Evolutionary conservation across 2,888 invertebrate species (phyloP).

Genomic region (Clanis bilineata): DNA sequence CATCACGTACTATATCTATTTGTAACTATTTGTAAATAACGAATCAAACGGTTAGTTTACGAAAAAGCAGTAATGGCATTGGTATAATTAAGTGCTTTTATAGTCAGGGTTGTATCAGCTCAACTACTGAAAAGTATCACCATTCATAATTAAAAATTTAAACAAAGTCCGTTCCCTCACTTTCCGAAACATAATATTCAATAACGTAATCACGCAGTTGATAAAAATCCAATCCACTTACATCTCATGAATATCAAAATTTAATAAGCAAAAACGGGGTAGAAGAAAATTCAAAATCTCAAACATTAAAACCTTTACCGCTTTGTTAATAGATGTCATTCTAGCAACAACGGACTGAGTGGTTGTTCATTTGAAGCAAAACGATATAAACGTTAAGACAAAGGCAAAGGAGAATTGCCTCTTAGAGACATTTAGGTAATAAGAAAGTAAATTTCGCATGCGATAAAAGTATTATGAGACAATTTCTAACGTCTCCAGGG

Average conservation of each 20-base stretch:
- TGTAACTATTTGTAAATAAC: too few relatives aligned
- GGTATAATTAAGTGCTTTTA: too few relatives aligned
- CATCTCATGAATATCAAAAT: neutral
- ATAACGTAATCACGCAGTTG: neutral
- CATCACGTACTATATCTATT: too few relatives aligned
- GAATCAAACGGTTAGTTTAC: too few relatives aligned
- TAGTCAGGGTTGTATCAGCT: too few relatives aligned
- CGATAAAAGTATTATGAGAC: slow-evolving; percentile 9
- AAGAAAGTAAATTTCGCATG: slow-evolving; percentile 12
- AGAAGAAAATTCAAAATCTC: neutral
- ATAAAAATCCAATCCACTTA: neutral
- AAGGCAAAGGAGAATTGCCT: slow-evolving; percentile 2
- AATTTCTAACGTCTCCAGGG: neutral
- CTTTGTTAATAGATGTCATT: slow-evolving; percentile 10
- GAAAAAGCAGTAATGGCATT: too few relatives aligned
- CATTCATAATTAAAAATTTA: neutral
- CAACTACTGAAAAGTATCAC: neutral
- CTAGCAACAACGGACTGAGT: neutral
- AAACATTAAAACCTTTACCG: neutral
- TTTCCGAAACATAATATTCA: neutral
- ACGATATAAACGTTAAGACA: slow-evolving; percentile 1
- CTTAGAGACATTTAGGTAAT: slow-evolving; percentile 8
- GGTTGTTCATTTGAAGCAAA: slow-evolving; percentile 11
- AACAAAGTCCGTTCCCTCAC: neutral
- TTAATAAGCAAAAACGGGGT: neutral